A percentile compares a stretch with the other conserved stretches of the same genome.
phyloP scores from a whole-genome alignment of 2,888 invertebrate species.

The Cryptocephalus primarius region DNA sequence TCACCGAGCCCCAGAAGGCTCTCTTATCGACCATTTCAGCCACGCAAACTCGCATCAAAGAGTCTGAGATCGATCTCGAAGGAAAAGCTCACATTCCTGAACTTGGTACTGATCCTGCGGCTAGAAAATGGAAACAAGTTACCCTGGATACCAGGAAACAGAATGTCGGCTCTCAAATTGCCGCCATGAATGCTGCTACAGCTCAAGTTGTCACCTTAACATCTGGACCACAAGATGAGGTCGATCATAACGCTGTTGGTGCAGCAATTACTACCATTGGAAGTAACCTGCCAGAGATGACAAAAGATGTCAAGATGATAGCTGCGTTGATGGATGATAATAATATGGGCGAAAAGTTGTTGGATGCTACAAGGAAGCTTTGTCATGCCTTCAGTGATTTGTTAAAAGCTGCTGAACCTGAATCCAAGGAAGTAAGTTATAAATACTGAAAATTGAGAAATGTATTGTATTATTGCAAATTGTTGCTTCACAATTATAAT shows the following conservation, averaged over 20 bases:
- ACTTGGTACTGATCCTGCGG: constrained; percentile 73
- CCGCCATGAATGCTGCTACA: constrained; percentile 98
- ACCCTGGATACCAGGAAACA: constrained; percentile 92
- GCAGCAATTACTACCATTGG: constrained; percentile 97
- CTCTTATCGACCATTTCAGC: constrained; percentile 81
- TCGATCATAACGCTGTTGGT: constrained; percentile 92
- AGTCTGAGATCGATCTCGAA: constrained; percentile 63
- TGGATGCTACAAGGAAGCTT: constrained; percentile 85
- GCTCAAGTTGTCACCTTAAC: constrained; percentile 57
- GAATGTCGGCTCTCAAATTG: constrained; percentile 92
- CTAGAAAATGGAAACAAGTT: constrained; percentile 88
- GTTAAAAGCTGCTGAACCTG: constrained; percentile 90
- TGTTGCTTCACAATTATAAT: background rate
- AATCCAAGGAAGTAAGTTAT: constrained; percentile 56
- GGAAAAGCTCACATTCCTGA: constrained; percentile 53
- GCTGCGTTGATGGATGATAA: constrained; percentile 89
- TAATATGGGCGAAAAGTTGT: constrained; percentile 68
- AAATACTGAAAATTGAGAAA: background rate
- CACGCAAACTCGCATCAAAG: constrained; percentile 78
- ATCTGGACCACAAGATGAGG: constrained; percentile 67
- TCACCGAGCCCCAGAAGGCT: constrained; percentile 88
- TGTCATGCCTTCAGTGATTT: constrained; percentile 92
- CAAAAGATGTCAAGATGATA: constrained; percentile 85
- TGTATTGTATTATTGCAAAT: background rate
- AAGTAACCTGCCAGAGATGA: constrained; percentile 92